phyloP scores from a whole-genome alignment of 2,113 vertebrate species.

The Poeciliopsis prolifica region DNA sequence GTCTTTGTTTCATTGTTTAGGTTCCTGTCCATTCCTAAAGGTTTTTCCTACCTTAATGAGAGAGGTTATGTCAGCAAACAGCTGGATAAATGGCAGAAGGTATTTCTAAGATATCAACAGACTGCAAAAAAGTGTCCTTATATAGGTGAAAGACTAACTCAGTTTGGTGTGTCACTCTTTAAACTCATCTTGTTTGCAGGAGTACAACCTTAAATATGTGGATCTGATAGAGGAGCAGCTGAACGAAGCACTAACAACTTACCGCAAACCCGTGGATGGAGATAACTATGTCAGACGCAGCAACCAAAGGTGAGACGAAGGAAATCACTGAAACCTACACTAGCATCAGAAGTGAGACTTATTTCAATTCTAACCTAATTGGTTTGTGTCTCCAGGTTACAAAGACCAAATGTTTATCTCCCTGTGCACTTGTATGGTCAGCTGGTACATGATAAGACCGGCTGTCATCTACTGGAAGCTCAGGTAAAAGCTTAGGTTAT shows the following conservation, averaged over 20 bases:
- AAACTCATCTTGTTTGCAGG: constrained; percentile 72
- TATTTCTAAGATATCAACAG: constrained; percentile 57
- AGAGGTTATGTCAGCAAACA: constrained; percentile 97
- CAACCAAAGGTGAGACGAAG: constrained; percentile 88
- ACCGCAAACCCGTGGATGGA: constrained; percentile 96
- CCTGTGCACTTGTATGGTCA: constrained; percentile 97
- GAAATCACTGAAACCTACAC: background rate
- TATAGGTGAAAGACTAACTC: background rate
- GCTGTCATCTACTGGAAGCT: constrained; percentile 94
- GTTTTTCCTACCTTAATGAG: constrained; percentile 97
- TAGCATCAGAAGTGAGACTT: background rate
- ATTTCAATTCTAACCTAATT: constrained; percentile 21
- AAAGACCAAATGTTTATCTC: constrained; percentile 95
- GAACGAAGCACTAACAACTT: constrained; percentile 97
- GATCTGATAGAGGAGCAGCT: constrained; percentile 97
- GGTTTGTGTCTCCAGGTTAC: constrained; percentile 83
- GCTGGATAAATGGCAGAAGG: constrained; percentile 98
- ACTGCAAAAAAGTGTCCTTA: background rate
- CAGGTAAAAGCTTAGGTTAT: constrained; percentile 74
- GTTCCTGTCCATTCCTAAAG: constrained; percentile 98
- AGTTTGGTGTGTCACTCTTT: background rate
- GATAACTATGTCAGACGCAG: constrained; percentile 98
- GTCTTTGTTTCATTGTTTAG: constrained; percentile 71
- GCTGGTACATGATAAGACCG: constrained; percentile 97
- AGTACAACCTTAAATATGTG: constrained; percentile 97